phyloP scores from a whole-genome alignment of 1,140 invertebrate genomes.

The Chironomus striatipennis region DNA sequence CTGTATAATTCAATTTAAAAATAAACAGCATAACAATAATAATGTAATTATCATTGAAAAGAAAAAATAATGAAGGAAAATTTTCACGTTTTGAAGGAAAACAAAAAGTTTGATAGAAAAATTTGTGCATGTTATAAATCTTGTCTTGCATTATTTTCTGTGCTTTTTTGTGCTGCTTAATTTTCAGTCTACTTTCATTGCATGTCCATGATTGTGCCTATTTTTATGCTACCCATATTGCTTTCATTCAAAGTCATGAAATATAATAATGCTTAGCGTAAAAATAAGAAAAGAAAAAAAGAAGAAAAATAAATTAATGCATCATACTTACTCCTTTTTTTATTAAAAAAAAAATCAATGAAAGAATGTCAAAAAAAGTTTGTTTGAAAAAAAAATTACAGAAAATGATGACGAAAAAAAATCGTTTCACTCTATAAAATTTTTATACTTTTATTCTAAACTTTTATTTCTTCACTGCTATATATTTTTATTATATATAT shows the following conservation, averaged over 20 bases:
- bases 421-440: too few species aligned
- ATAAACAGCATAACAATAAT: neutral
- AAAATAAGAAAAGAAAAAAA: too few species aligned
- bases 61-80: neutral
- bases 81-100: neutral
- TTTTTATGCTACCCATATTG: neutral
- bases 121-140: conserved; percentile 3
- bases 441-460: neutral
- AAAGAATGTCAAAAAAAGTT: too few species aligned
- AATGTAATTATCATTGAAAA: neutral
- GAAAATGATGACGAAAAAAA: too few species aligned
- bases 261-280: neutral
- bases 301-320: too few species aligned
- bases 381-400: too few species aligned
- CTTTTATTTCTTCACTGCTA: conserved; percentile 28
- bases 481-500: conserved; percentile 35
- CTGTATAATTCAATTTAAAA: neutral
- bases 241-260: neutral
- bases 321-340: too few species aligned
- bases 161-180: conserved; percentile 34
- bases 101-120: neutral
- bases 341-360: too few species aligned
- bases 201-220: neutral
- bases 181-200: conserved; percentile 28
- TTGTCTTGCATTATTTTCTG: conserved; percentile 31